Conservation (phyloP, 1,140 invertebrate species). For the Liolophura sinensis region DNA sequence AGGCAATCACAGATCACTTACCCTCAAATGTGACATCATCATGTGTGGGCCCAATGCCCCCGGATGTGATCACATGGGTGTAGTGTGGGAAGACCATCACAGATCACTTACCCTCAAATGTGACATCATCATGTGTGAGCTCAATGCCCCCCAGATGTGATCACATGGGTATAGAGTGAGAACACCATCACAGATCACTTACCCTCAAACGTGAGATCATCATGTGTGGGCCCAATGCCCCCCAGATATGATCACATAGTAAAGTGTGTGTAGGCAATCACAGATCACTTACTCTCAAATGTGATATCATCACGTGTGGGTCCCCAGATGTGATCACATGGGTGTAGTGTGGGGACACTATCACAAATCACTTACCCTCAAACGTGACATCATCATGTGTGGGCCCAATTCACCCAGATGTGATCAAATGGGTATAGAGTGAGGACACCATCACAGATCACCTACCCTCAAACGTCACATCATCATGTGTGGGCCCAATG, state of each 20-base stretch:
- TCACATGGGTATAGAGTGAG: constrained; percentile 63
- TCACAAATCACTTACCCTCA: constrained; percentile 59
- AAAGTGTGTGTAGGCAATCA: no score
- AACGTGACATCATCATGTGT: constrained; percentile 87
- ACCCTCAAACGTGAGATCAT: no score
- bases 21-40: constrained; percentile 83
- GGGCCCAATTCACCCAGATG: constrained; percentile 82
- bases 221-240: no score
- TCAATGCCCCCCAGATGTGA: constrained; percentile 80
- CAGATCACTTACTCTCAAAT: constrained; percentile 13
- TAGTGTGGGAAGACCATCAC: constrained; percentile 64
- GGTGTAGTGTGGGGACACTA: not conserved
- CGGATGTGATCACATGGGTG: constrained; percentile 75
- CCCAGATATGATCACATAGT: no score
- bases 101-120: constrained; percentile 64
- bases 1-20: constrained; percentile 10
- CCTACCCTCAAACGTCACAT: constrained; percentile 75
- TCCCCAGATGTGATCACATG: no score
- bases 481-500: constrained; percentile 84
- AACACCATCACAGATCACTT: constrained; percentile 61
- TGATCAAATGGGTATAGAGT: constrained; percentile 70
- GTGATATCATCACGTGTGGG: no score
- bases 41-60: constrained; percentile 74
- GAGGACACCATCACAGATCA: no score
- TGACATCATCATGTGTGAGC: constrained; percentile 81